phyloP scores from a whole-genome alignment of 2,113 vertebrate species.

The Meleagris gallopavo region DNA sequence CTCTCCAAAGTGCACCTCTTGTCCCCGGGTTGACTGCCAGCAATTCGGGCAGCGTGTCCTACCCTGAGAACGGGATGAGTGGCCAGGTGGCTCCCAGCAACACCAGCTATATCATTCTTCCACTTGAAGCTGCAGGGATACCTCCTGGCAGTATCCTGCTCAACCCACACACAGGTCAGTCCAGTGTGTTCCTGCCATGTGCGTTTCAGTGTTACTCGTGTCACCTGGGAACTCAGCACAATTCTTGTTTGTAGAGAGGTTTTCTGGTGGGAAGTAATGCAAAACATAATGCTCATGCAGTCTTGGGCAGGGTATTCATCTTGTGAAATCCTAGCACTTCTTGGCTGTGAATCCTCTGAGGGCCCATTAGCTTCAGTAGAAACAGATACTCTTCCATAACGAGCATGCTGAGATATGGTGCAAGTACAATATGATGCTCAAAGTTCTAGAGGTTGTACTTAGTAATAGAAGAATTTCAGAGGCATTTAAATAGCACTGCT shows the following conservation, averaged over 20 bases:
- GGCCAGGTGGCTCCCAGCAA: conserved; percentile 78
- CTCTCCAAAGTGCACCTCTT: conserved; percentile 80
- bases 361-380: background rate
- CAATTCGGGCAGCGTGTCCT: conserved; percentile 75
- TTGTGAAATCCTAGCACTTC: background rate
- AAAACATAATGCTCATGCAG: fast-evolving
- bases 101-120: conserved; percentile 88
- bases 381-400: background rate
- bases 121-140: conserved; percentile 90
- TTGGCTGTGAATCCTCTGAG: background rate
- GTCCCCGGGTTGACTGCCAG: conserved; percentile 67
- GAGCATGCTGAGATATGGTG: fast-evolving
- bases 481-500: background rate
- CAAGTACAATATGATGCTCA: fast-evolving
- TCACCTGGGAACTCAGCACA: background rate
- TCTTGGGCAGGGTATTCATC: background rate
- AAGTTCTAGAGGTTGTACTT: background rate
- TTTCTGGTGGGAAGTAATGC: background rate
- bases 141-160: conserved; percentile 93
- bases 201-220: background rate
- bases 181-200: background rate
- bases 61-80: conserved; percentile 77
- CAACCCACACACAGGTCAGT: conserved; percentile 93
- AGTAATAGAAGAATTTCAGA: background rate
- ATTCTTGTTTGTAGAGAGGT: background rate